Base-by-base conservation (phyloP, 1,140 invertebrate genomes). In the Leptinotarsa defecta region DNA sequence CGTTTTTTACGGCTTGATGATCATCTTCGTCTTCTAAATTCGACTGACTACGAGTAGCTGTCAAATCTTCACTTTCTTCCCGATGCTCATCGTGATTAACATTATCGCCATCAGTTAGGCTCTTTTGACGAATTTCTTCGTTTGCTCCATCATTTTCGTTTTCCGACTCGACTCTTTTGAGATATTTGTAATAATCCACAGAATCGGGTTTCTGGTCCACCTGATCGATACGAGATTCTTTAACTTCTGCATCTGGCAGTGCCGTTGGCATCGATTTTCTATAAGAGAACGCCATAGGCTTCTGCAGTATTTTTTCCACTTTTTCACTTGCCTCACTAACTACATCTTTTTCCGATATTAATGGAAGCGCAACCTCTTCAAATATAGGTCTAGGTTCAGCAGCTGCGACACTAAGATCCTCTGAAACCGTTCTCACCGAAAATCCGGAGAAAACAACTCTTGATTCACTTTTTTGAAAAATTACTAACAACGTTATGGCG, bases 221-320 rank as follows among this genome's bases (percentile, higher is more conserved):
- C 20, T 73, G 61, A 61, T n/a, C 22, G 2, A 72, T 52, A 13
- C 71, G 49, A 48, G 62, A 34, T 74, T 74, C 62, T 48, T 43
- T 20, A 13, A 43, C 20, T 15, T 17, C 22, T 19, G 57, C 62
- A 22, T 73, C 48, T n/a, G 71, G 49, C 13, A 15, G 22, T 15
- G 61, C 11, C 0, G 65, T 20, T 67, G 61, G n/a, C 49, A 48
- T 17, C 65, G 74, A 74, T 48, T 76, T 79, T 73, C 78, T 81
- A n/a, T 78, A 82, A 6, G 80, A 78, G 73, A 82, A 83, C 1
- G 80, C 74, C 34, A 80, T 22, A 13, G 81, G 81, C 24, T 71
- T 76, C 57, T 67, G 71, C 48, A 83, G 71, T 17, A 80, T 69
- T 73, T 83, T 83, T 69, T 79, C 80, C 4, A 80, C 75, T 78